These are phyloP conservation scores for Arctia plantaginis DNA, from an alignment of 2,888 invertebrate species.

Conservation along the genomic window DNA sequence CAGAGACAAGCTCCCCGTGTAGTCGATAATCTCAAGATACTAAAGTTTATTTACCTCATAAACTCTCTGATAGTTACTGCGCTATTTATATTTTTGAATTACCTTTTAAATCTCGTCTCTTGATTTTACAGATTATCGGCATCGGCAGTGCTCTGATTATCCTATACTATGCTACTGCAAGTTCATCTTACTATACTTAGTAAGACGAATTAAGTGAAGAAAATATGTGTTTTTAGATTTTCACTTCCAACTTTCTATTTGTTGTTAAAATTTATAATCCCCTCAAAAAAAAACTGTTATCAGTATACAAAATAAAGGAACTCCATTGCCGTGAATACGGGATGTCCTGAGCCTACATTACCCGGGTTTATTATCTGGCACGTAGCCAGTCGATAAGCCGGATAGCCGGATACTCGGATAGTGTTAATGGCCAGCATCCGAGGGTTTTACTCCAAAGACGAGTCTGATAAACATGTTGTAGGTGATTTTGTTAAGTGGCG, in stretches of 20 bases:
- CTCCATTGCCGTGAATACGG: background rate
- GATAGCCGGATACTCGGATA: slow-evolving; percentile 24
- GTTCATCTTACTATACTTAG: too few species aligned
- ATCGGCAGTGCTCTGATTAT: too few species aligned
- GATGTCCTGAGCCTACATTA: slow-evolving; percentile 33
- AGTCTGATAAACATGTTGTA: slow-evolving; percentile 2
- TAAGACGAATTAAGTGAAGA: too few species aligned
- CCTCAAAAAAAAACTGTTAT: slow-evolving; percentile 1
- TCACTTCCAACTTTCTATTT: background rate
- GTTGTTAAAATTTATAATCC: background rate
- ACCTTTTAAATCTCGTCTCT: background rate
- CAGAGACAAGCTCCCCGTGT: background rate
- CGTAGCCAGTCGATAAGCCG: slow-evolving; percentile 33
- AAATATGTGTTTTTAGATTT: too few species aligned
- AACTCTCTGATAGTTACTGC: background rate
- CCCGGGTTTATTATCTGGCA: slow-evolving; percentile 29
- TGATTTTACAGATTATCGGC: background rate
- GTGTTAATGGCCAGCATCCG: slow-evolving; percentile 26
- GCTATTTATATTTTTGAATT: background rate
- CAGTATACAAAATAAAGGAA: background rate
- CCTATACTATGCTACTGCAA: too few species aligned
- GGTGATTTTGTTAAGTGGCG: background rate
- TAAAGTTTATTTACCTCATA: background rate
- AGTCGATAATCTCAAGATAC: background rate
- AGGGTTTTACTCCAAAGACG: background rate